Evolutionary conservation across 2,113 vertebrate genomes (phyloP).

Genomic region (Tiliqua scincoides): DNA sequence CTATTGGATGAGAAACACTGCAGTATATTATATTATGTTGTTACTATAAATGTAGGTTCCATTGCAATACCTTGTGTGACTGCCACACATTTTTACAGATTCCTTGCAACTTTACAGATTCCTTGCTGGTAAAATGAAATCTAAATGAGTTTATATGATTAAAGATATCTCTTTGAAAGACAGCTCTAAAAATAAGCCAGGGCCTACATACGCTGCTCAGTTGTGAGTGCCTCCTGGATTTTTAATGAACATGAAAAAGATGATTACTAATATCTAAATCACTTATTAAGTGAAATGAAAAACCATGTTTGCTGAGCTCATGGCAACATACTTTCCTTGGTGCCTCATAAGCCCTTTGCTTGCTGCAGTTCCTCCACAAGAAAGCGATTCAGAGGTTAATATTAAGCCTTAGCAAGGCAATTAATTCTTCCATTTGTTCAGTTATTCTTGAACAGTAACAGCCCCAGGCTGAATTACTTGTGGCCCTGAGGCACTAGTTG

Average conservation of each 20-base stretch:
- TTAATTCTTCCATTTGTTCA: constrained; percentile 2
- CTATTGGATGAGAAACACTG: too few species aligned
- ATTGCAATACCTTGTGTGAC: not conserved
- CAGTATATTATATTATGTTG: not conserved
- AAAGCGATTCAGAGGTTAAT: not conserved
- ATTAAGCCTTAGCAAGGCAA: not conserved
- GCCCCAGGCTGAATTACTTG: not conserved
- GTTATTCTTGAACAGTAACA: constrained; percentile 7
- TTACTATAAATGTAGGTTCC: not conserved
- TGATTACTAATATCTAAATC: not conserved
- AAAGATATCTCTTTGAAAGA: not conserved
- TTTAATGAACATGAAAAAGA: not conserved
- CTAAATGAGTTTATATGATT: not conserved
- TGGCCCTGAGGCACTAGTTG: not conserved
- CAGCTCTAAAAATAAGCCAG: not conserved
- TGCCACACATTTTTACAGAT: not conserved
- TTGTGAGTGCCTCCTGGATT: not conserved
- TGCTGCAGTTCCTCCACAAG: not conserved
- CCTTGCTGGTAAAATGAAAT: not conserved
- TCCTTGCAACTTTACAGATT: too few species aligned
- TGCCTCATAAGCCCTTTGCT: constrained; percentile 14
- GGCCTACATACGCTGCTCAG: not conserved
- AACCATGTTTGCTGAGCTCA: not conserved
- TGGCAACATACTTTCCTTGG: constrained; percentile 3
- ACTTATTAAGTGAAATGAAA: not conserved